Base-by-base conservation (phyloP, 2,797 vertebrate genomes). In the Syncerus caffer region DNA sequence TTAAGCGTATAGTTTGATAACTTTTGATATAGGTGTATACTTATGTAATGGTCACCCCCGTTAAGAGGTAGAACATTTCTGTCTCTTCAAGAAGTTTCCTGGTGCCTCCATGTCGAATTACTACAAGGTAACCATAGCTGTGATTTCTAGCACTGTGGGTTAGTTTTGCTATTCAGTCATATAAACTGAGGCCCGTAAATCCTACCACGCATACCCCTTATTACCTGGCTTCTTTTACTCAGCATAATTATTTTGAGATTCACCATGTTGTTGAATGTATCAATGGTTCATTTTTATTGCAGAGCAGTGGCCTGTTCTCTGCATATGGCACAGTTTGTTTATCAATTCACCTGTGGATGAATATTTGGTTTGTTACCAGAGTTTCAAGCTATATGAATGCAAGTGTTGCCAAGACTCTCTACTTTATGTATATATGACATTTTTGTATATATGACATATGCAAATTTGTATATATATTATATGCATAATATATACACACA, bases 241-340 rank as follows among this genome's bases (percentile, higher is more conserved):
- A 92, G 62, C 57, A 42, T 50, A 76, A 53, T 95, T 88, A 31
- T 78, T 96, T 82, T 80, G 60, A 95, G 84, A 80, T 67, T 96
- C 50, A 64, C 76, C 25, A 42, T 76, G 50, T 57, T 47, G 23
- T 45, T 53, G 76, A 87, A 19, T 92, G 14, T 89, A 84, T 89
- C 27, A 38, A 2, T 87, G 85, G 64, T 38, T 96, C 13, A 31
- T 95, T 87, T 95, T 87, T 62, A 71, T 21, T 87, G n/a, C 51
- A 84, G 42, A 82, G 34, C n/a, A 84, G 31, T 87, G 45, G 94
- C 89, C 17, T 21, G 3, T 47, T 90, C 51, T 76, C 17, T 8
- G 19, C 6, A 45, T 42, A 14, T 0, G 82, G 38, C 25, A 42
- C 27, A 57, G 74, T 92, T 92, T 83, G 23, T 78, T 92, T 92